These are phyloP conservation scores for Gouania willdenowi DNA, from an alignment of 2,797 vertebrate species.

Conservation along the genomic window DNA sequence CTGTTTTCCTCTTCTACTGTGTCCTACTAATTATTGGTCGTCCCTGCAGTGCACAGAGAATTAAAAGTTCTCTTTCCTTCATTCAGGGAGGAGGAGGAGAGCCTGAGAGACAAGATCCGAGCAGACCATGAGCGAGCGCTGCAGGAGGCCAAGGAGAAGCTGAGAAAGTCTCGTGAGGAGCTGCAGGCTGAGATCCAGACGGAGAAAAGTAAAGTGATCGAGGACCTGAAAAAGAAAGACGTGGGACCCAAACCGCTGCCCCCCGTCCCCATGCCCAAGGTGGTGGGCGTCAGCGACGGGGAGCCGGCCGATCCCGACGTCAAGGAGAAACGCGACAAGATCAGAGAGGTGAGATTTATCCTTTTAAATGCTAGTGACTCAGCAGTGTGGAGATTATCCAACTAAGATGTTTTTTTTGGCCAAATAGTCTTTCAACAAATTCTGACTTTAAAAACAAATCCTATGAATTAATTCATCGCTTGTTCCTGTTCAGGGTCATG, in stretches of 20 bases:
- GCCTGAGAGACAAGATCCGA: conserved; percentile 93
- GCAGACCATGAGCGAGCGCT: conserved; percentile 95
- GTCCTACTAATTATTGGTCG: too few species aligned
- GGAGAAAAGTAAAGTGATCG: conserved; percentile 88
- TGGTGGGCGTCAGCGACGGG: conserved; percentile 86
- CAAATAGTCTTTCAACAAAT: too few species aligned
- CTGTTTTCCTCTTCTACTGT: too few species aligned
- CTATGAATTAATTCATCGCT: too few species aligned
- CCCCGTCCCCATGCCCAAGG: conserved; percentile 88
- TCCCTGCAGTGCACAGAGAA: neutral
- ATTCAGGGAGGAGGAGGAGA: conserved; percentile 93
- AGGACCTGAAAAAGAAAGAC: conserved; percentile 89
- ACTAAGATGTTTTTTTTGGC: too few species aligned
- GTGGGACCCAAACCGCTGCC: conserved; percentile 82
- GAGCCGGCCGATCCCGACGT: conserved; percentile 85
- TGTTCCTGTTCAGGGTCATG: too few species aligned
- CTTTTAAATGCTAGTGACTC: too few species aligned
- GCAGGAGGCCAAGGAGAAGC: conserved; percentile 97
- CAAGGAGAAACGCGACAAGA: conserved; percentile 93
- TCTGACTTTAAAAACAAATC: too few species aligned
- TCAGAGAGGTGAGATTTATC: conserved; percentile 86
- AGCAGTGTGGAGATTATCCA: too few species aligned
- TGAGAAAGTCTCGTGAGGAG: conserved; percentile 92
- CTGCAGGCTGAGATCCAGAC: conserved; percentile 95
- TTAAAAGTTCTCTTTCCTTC: neutral